These are phyloP conservation scores for Eubasilissa regina DNA, from an alignment of 1,140 invertebrate species.

Conservation along the genomic window DNA sequence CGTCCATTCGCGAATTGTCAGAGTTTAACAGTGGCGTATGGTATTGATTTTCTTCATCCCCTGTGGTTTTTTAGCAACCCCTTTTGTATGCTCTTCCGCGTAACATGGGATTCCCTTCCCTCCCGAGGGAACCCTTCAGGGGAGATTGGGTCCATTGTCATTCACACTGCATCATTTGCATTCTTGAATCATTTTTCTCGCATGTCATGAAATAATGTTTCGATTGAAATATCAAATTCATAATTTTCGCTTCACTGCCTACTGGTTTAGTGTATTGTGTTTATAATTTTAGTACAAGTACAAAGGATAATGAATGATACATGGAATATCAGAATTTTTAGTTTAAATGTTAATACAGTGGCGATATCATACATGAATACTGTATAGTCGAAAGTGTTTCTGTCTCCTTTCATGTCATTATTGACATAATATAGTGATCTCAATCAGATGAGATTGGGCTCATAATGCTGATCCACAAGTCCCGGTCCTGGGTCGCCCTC, in stretches of 20 bases:
- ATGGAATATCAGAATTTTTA: no score
- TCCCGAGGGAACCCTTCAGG: not conserved
- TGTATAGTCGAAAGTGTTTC: no score
- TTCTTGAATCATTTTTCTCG: not conserved
- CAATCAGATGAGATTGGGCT: no score
- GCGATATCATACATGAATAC: no score
- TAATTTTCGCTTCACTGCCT: not conserved
- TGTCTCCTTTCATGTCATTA: no score
- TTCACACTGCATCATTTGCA: constrained; percentile 7
- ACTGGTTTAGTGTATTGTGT: no score
- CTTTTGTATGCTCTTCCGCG: not conserved
- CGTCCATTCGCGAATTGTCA: not conserved
- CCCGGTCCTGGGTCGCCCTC: no score
- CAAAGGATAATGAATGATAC: no score
- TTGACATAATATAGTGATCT: no score
- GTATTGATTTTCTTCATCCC: not conserved
- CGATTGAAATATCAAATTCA: constrained; percentile 2
- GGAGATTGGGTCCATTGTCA: not conserved
- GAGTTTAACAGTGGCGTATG: not conserved
- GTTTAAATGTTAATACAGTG: no score
- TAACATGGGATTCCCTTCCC: not conserved
- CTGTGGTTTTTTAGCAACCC: constrained; percentile 5
- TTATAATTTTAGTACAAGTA: no score
- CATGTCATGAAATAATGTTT: not conserved
- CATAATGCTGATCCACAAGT: no score